Percentiles rank a stretch among this genome's conserved stretches.
These are phyloP conservation scores for Neogobius melanostomus DNA, from an alignment of 2,113 vertebrate genomes.

Conservation along the genomic window DNA sequence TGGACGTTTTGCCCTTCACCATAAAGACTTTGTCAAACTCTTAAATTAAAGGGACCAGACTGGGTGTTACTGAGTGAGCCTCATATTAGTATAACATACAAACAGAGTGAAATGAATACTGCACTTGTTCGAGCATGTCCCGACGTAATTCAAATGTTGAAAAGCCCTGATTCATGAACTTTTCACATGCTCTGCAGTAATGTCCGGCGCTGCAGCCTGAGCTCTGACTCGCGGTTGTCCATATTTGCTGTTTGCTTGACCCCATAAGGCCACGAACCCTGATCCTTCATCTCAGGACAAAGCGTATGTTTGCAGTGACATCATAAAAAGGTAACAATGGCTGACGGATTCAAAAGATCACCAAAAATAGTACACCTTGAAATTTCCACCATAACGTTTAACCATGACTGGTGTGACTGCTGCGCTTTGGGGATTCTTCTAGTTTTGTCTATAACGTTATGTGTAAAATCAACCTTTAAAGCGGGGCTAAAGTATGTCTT, in stretches of 20 bases:
- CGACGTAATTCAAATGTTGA: too few species aligned
- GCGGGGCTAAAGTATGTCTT: too few species aligned
- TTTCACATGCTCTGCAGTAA: slow-evolving; percentile 21
- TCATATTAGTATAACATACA: too few species aligned
- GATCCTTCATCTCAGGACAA: slow-evolving; percentile 75
- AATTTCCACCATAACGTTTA: not conserved
- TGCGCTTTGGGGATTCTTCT: not conserved
- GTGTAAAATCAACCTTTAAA: not conserved
- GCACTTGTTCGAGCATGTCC: too few species aligned
- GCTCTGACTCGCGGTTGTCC: slow-evolving; percentile 48
- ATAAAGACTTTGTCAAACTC: too few species aligned
- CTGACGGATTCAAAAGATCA: slow-evolving; percentile 67
- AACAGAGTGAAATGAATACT: too few species aligned
- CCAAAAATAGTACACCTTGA: not conserved
- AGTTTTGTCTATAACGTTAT: not conserved
- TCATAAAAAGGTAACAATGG: slow-evolving; percentile 73
- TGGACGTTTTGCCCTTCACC: too few species aligned
- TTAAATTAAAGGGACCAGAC: too few species aligned
- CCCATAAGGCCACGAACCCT: slow-evolving; percentile 61
- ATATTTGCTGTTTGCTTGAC: slow-evolving; percentile 75
- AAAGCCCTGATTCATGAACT: too few species aligned
- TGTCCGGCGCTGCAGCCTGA: slow-evolving; percentile 40
- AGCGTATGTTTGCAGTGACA: slow-evolving; percentile 76
- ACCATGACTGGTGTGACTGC: too few species aligned
- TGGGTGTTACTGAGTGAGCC: too few species aligned